These are phyloP conservation scores for Bombylius discolor DNA, from an alignment of 2,888 invertebrate genomes.

Conservation along the genomic window DNA sequence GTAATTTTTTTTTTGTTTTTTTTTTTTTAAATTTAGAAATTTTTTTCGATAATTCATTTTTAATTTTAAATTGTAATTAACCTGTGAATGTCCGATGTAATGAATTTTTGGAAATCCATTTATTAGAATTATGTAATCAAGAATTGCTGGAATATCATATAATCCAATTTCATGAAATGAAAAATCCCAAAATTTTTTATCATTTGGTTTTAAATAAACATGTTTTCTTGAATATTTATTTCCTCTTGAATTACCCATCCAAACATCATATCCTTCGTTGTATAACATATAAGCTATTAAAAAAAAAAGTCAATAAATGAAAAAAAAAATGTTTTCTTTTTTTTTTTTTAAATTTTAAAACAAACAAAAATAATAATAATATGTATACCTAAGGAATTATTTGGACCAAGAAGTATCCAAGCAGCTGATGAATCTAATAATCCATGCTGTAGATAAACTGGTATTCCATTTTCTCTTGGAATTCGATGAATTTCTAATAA, in stretches of 20 bases:
- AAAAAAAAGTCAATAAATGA: neutral
- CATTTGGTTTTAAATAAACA: conserved; percentile 28
- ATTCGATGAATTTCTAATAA: conserved; percentile 65
- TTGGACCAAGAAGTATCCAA: conserved; percentile 53
- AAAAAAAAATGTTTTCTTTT: too few relatives aligned
- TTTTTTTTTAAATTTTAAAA: too few relatives aligned
- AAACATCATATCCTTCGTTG: conserved; percentile 36
- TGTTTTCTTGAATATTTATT: conserved; percentile 36
- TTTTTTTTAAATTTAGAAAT: too few relatives aligned
- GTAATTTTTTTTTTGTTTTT: too few relatives aligned
- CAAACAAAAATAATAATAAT: too few relatives aligned
- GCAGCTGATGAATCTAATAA: conserved; percentile 52
- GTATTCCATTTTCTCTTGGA: conserved; percentile 38
- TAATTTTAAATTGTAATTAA: neutral
- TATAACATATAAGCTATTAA: conserved; percentile 33
- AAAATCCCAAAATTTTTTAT: conserved; percentile 46
- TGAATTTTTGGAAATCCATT: conserved; percentile 52
- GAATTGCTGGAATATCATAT: conserved; percentile 68
- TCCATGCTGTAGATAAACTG: conserved; percentile 49
- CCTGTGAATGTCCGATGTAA: conserved; percentile 67
- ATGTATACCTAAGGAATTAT: conserved; percentile 29
- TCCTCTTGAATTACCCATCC: conserved; percentile 36
- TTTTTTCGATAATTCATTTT: too few relatives aligned
- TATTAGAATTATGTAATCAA: conserved; percentile 52
- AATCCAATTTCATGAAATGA: conserved; percentile 62